Percentiles rank a stretch among this genome's conserved stretches.
Evolutionary conservation across 2,113 vertebrate genomes (phyloP).

Genomic region (Sclerurus mexicanus): DNA sequence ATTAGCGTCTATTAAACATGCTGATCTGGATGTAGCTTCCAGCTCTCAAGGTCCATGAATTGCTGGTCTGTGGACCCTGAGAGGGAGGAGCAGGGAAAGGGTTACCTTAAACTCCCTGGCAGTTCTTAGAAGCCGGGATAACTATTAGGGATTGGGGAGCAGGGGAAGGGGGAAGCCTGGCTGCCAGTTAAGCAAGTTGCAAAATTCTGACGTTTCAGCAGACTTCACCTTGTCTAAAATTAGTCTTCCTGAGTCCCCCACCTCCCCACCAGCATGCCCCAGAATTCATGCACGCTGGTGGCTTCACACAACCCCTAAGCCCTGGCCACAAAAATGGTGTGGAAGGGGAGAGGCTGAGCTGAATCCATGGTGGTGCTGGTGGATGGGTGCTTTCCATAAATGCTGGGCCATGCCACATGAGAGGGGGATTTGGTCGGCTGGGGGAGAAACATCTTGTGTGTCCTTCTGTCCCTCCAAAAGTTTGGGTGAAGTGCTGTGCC

Average conservation of each 20-base stretch:
- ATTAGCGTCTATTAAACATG: conserved; percentile 45
- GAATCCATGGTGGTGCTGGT: fast-evolving
- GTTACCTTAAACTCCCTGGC: background rate
- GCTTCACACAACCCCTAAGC: background rate
- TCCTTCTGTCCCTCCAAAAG: conserved; percentile 28
- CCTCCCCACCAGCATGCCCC: background rate
- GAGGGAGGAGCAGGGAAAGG: background rate
- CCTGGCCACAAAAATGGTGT: background rate
- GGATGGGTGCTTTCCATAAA: background rate
- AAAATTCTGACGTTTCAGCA: background rate
- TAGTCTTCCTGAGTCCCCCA: background rate
- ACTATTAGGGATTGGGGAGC: background rate
- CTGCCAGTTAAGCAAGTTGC: background rate
- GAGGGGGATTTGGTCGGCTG: background rate
- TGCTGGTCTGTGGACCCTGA: background rate
- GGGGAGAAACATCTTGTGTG: background rate
- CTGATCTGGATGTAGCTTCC: conserved; percentile 29
- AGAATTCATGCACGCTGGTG: fast-evolving
- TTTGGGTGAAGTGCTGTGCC: background rate
- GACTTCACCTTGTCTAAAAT: background rate
- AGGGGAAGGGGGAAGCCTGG: background rate
- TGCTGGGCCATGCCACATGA: background rate
- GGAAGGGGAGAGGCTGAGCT: background rate
- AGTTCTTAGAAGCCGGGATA: background rate
- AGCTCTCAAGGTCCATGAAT: background rate